Percentiles rank a stretch among this genome's conserved stretches.
These are phyloP conservation scores for Prenolepis imparis DNA, from an alignment of 2,888 invertebrate genomes.

Conservation along the genomic window DNA sequence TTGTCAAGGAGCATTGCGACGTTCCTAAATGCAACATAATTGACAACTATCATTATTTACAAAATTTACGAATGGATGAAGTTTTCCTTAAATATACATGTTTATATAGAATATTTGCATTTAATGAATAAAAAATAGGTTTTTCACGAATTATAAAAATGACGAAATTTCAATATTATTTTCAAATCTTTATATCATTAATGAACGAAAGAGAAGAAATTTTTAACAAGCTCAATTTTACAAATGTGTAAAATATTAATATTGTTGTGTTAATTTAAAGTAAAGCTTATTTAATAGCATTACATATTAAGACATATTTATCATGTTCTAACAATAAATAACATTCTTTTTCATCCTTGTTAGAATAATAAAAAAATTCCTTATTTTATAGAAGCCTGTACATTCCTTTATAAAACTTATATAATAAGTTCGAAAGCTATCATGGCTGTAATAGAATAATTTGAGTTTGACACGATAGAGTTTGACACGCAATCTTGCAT, in stretches of 20 bases:
- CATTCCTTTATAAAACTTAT: neutral
- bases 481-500: neutral
- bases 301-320: neutral
- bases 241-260: neutral
- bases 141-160: neutral
- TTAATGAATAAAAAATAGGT: neutral
- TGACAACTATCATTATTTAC: conserved; percentile 37
- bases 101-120: neutral
- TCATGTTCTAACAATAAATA: neutral
- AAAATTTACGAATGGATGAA: neutral
- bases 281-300: neutral
- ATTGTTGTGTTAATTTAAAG: neutral
- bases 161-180: neutral
- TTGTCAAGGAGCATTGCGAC: conserved; percentile 31
- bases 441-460: neutral
- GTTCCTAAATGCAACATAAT: conserved; percentile 37
- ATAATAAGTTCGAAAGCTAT: neutral
- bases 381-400: neutral
- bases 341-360: neutral
- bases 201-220: neutral
- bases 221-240: neutral
- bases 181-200: neutral
- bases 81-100: conserved; percentile 8
- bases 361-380: neutral
- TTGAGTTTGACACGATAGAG: neutral